A percentile compares a stretch with the other conserved stretches of the same genome.
Evolutionary conservation across 1,140 invertebrate genomes (phyloP).

Genomic region (Pomacea maculata): DNA sequence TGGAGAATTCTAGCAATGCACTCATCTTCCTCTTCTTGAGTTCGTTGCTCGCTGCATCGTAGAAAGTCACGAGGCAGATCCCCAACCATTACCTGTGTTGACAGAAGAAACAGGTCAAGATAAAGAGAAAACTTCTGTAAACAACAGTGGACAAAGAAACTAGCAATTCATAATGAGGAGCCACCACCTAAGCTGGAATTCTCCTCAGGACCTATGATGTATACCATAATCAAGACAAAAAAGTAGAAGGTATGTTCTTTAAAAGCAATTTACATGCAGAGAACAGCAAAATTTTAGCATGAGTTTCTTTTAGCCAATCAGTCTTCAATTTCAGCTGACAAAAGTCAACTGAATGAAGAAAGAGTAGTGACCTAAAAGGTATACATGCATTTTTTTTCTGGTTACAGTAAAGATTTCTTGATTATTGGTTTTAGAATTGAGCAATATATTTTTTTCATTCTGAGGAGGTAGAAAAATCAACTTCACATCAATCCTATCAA

Average conservation of each 20-base stretch:
- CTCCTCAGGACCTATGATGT: not conserved
- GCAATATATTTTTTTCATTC: too few species aligned
- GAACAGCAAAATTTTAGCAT: not conserved
- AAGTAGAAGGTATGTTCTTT: not conserved
- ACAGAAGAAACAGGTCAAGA: slow-evolving; percentile 13
- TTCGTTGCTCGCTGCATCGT: slow-evolving; percentile 69
- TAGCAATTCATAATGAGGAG: not conserved
- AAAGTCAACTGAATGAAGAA: too few species aligned
- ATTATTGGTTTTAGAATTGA: too few species aligned
- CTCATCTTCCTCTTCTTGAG: slow-evolving; percentile 78
- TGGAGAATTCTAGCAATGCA: slow-evolving; percentile 83
- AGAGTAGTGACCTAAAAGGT: too few species aligned
- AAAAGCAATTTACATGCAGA: not conserved
- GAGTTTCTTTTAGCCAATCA: too few species aligned
- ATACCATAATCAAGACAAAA: not conserved
- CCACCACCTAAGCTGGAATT: not conserved
- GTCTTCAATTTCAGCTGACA: too few species aligned
- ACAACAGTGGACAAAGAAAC: not conserved
- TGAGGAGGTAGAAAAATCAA: too few species aligned
- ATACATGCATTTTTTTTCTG: too few species aligned
- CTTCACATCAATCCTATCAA: too few species aligned
- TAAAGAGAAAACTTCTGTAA: not conserved
- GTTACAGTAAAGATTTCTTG: too few species aligned
- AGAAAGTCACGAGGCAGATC: slow-evolving; percentile 85
- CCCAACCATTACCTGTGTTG: slow-evolving; percentile 73